Percentiles rank a stretch among this genome's conserved stretches.
These are phyloP conservation scores for Ailurus styani DNA, from an alignment of 2,113 vertebrate species.

Conservation along the genomic window DNA sequence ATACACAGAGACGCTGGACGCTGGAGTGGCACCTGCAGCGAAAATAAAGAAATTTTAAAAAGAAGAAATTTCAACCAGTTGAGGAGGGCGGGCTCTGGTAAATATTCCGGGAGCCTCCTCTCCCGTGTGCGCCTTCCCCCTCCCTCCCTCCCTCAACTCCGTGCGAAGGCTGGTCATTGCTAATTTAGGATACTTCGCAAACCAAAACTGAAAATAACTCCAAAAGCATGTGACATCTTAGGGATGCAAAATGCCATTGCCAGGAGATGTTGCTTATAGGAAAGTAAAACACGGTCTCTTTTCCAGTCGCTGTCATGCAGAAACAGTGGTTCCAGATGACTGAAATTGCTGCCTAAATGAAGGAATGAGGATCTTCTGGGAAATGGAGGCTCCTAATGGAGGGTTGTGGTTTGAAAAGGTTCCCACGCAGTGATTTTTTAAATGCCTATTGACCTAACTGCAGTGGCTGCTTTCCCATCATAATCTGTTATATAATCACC, in stretches of 20 bases:
- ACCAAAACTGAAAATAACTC: conserved; percentile 35
- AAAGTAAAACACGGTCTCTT: neutral
- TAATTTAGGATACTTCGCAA: neutral
- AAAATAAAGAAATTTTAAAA: neutral
- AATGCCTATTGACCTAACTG: conserved; percentile 15
- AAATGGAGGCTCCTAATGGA: conserved; percentile 30
- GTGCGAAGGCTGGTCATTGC: neutral
- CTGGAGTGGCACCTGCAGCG: neutral
- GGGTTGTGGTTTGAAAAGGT: conserved; percentile 43
- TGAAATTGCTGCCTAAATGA: conserved; percentile 34
- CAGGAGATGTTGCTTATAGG: neutral
- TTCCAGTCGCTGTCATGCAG: neutral
- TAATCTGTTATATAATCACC: conserved; percentile 24
- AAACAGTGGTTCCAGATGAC: neutral
- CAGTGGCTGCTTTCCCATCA: neutral
- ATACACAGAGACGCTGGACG: neutral
- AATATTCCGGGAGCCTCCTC: neutral
- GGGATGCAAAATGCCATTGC: neutral
- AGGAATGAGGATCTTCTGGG: conserved; percentile 29
- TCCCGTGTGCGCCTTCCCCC: neutral
- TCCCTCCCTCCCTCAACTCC: neutral
- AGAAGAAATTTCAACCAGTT: neutral
- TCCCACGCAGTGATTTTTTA: conserved; percentile 54
- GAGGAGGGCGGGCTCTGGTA: neutral
- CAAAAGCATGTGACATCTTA: neutral